These are phyloP conservation scores for Tipula helvola DNA, from an alignment of 2,888 invertebrate genomes.

Conservation along the genomic window DNA sequence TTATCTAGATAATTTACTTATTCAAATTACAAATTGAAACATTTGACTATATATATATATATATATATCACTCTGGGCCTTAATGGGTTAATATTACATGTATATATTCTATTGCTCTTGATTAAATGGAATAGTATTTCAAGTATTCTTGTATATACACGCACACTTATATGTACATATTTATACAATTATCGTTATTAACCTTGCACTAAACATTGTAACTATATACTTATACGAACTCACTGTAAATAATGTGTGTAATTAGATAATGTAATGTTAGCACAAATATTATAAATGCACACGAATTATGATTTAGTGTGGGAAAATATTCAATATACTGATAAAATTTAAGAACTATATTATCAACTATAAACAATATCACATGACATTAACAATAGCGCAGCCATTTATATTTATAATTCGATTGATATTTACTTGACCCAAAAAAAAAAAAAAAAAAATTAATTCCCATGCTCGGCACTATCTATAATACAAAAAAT, in stretches of 20 bases:
- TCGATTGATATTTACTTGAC: background rate
- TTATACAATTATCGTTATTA: background rate
- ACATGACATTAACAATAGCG: background rate
- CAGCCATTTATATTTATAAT: background rate
- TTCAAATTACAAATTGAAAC: background rate
- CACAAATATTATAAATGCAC: background rate
- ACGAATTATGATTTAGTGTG: background rate
- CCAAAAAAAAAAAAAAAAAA: background rate
- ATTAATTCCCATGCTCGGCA: background rate
- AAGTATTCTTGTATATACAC: background rate
- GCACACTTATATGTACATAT: background rate
- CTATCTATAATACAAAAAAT: background rate
- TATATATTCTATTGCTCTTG: background rate
- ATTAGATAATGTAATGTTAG: background rate
- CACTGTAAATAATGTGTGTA: background rate
- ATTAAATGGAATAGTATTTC: background rate
- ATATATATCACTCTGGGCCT: background rate
- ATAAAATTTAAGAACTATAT: background rate
- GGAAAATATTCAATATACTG: background rate
- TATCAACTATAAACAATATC: background rate
- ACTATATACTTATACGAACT: background rate
- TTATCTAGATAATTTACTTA: background rate
- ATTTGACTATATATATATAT: no score
- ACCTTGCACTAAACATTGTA: background rate
- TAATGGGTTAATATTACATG: background rate